These are phyloP conservation scores for Cyprinus carpio DNA, from an alignment of 2,113 vertebrate genomes.

Conservation along the genomic window DNA sequence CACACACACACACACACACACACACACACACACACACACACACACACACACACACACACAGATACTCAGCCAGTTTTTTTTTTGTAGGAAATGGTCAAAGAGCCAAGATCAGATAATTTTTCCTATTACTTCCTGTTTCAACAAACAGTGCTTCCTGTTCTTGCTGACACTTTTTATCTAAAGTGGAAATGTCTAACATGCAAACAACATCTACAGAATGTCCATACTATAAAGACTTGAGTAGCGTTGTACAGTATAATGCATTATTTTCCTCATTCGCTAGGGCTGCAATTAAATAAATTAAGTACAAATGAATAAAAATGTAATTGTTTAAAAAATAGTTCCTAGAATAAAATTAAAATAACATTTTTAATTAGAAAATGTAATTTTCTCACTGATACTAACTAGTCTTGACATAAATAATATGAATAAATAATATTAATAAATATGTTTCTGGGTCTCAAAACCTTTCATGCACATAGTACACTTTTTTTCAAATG, in stretches of 20 bases:
- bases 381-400: too few relatives aligned
- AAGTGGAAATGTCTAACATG: not conserved
- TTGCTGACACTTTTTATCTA: not conserved
- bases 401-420: not conserved
- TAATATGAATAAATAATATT: too few relatives aligned
- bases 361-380: too few relatives aligned
- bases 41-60: not conserved
- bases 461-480: too few relatives aligned
- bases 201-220: not conserved
- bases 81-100: not conserved
- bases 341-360: too few relatives aligned
- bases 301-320: too few relatives aligned
- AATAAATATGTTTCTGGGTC: not conserved
- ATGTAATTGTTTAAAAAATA: too few relatives aligned
- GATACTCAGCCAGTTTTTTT: not conserved
- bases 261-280: too few relatives aligned
- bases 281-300: too few relatives aligned
- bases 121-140: conserved; percentile 1
- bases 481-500: not conserved
- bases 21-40: not conserved
- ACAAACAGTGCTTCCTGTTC: not conserved
- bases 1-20: not conserved
- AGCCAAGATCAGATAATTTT: not conserved
- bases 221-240: not conserved
- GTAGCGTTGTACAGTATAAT: not conserved